These are phyloP conservation scores for Drosophila borealis DNA, from an alignment of 2,888 invertebrate species.

Conservation along the genomic window DNA sequence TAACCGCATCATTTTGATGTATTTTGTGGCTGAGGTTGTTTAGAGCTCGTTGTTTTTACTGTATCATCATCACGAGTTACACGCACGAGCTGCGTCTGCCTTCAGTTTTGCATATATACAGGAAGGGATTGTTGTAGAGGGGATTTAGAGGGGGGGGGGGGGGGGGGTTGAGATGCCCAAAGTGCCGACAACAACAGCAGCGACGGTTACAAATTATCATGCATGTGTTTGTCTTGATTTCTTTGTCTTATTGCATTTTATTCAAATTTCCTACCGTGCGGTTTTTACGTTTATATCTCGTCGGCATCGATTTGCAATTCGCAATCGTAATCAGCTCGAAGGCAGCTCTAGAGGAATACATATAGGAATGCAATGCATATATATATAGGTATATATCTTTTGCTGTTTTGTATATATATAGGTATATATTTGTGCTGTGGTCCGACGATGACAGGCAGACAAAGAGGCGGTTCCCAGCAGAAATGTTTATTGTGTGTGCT, in stretches of 20 bases:
- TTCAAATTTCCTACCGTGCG: conserved; percentile 82
- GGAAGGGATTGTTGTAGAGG: background rate
- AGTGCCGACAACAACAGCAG: conserved; percentile 69
- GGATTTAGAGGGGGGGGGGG: background rate
- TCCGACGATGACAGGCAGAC: conserved; percentile 43
- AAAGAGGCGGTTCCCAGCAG: conserved; percentile 34
- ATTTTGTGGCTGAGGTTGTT: conserved; percentile 79
- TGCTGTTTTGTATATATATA: conserved; percentile 4
- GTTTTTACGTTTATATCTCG: conserved; percentile 72
- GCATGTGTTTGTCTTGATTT: conserved; percentile 63
- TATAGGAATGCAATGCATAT: conserved; percentile 15
- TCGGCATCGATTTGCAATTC: conserved; percentile 79
- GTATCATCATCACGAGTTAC: conserved; percentile 72
- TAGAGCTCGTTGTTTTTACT: conserved; percentile 59
- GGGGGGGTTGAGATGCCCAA: conserved; percentile 31
- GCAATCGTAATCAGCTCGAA: conserved; percentile 76
- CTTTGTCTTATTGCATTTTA: conserved; percentile 81
- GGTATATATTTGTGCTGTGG: conserved; percentile 17
- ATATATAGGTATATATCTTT: conserved; percentile 6
- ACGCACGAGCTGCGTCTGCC: conserved; percentile 77
- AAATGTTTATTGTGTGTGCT: conserved; percentile 41
- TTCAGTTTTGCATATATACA: conserved; percentile 53
- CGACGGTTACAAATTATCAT: conserved; percentile 73
- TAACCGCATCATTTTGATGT: conserved; percentile 81
- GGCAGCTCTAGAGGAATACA: conserved; percentile 51